Conservation (phyloP, 2,888 invertebrate genomes). For the Orthosia cruda region DNA sequence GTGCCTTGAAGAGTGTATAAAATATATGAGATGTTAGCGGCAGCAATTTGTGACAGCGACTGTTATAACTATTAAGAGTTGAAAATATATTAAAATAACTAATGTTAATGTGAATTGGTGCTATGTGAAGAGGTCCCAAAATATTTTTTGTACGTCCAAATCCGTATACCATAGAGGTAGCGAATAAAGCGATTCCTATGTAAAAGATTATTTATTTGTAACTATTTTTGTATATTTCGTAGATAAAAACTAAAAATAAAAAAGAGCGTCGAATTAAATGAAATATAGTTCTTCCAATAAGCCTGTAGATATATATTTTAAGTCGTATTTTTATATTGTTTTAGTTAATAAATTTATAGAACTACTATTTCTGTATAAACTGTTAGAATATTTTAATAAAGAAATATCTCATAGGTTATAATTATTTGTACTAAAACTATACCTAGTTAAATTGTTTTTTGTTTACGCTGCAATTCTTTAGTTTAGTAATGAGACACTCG, state of each 20-base stretch:
- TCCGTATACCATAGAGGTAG: slow-evolving; percentile 76
- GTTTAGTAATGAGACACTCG: slow-evolving; percentile 82
- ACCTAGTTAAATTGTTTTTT: slow-evolving; percentile 83
- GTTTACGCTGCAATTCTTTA: slow-evolving; percentile 83
- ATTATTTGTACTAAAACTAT: slow-evolving; percentile 86
- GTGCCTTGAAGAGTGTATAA: slow-evolving; percentile 57
- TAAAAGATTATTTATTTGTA: slow-evolving; percentile 91
- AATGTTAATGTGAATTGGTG: slow-evolving; percentile 77
- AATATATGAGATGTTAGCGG: slow-evolving; percentile 47
- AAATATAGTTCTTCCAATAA: slow-evolving; percentile 86
- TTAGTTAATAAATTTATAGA: slow-evolving; percentile 72
- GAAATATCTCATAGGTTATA: slow-evolving; percentile 88
- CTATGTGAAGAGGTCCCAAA: slow-evolving; percentile 78
- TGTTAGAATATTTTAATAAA: slow-evolving; percentile 82
- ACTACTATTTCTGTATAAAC: slow-evolving; percentile 87
- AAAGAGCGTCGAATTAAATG: slow-evolving; percentile 75
- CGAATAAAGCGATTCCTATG: slow-evolving; percentile 83
- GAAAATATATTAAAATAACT: slow-evolving; percentile 66
- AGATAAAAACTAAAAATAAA: slow-evolving; percentile 78
- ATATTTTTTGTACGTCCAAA: slow-evolving; percentile 75
- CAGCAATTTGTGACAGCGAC: slow-evolving; percentile 54
- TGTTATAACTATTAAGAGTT: slow-evolving; percentile 60
- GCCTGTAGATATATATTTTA: slow-evolving; percentile 87
- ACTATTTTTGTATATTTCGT: slow-evolving; percentile 89
- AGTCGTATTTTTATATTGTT: slow-evolving; percentile 79